Evolutionary conservation across 1,140 invertebrate species (phyloP).

Genomic region (Diuraphis noxia): DNA sequence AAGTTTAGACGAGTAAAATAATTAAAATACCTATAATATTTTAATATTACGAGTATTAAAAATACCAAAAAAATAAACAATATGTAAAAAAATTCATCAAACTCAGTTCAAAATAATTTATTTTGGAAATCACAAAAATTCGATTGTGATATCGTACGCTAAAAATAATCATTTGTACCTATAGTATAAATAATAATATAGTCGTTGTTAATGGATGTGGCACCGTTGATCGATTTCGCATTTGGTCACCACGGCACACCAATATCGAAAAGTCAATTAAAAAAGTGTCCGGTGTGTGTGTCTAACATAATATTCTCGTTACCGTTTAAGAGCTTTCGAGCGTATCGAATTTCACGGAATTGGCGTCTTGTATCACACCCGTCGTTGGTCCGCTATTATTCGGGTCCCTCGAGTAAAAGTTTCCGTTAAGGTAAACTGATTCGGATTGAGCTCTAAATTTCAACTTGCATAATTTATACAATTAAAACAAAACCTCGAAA

Average conservation of each 20-base stretch:
- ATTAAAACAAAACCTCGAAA: slow-evolving; percentile 24
- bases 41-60: too few relatives aligned
- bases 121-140: too few relatives aligned
- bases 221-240: background rate
- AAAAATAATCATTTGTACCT: background rate
- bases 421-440: slow-evolving; percentile 19
- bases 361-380: slow-evolving; percentile 13
- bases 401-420: slow-evolving; percentile 7
- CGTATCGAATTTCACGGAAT: slow-evolving; percentile 7
- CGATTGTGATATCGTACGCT: too few relatives aligned
- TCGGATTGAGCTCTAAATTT: slow-evolving; percentile 8
- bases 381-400: slow-evolving; percentile 21
- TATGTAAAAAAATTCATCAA: too few relatives aligned
- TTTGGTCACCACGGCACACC: background rate
- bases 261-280: slow-evolving; percentile 20
- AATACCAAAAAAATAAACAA: too few relatives aligned
- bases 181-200: background rate
- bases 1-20: too few relatives aligned
- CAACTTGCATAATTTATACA: slow-evolving; percentile 4
- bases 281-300: slow-evolving; percentile 5
- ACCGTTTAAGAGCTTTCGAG: slow-evolving; percentile 8
- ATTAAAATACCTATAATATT: too few relatives aligned
- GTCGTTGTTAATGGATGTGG: background rate
- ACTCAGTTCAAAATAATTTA: too few relatives aligned
- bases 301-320: slow-evolving; percentile 9